A percentile compares a stretch with the other conserved stretches of the same genome.
Conservation (phyloP, 2,797 vertebrate genomes). For the Nasua narica region DNA sequence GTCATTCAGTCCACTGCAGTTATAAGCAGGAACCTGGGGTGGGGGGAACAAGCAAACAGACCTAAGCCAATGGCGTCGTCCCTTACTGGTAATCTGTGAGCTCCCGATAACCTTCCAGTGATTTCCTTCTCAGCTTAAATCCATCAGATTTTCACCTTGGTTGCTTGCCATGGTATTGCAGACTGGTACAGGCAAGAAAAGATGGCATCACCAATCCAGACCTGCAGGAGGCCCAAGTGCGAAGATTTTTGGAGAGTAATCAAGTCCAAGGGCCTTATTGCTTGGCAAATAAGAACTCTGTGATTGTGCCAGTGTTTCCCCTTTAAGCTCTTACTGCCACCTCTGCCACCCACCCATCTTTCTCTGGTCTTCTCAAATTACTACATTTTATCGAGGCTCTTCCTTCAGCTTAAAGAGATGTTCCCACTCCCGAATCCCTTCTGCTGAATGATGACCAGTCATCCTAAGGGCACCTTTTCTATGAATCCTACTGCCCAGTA, state of each 20-base stretch:
- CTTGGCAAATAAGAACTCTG: not conserved
- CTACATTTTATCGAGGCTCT: not conserved
- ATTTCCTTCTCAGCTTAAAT: conserved; percentile 20
- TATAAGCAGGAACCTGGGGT: not conserved
- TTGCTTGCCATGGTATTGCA: not conserved
- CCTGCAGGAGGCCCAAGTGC: not conserved
- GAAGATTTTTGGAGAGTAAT: not conserved
- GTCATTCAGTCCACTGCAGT: not conserved
- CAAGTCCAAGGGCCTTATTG: not conserved
- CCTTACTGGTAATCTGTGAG: not conserved
- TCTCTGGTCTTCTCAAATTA: not conserved
- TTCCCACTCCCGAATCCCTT: not conserved
- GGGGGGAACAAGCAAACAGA: not conserved
- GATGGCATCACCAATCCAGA: not conserved
- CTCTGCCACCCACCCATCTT: not conserved
- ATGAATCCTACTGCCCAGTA: not conserved
- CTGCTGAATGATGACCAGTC: not conserved
- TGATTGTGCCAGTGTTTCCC: not conserved
- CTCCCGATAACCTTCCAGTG: not conserved
- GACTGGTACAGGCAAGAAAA: not conserved
- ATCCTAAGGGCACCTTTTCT: not conserved
- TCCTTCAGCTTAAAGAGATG: not conserved
- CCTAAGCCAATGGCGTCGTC: not conserved
- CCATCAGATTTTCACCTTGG: not conserved
- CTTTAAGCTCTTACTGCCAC: not conserved